Base-by-base conservation (phyloP, 1,140 invertebrate species). In the Calycopis cecrops region DNA sequence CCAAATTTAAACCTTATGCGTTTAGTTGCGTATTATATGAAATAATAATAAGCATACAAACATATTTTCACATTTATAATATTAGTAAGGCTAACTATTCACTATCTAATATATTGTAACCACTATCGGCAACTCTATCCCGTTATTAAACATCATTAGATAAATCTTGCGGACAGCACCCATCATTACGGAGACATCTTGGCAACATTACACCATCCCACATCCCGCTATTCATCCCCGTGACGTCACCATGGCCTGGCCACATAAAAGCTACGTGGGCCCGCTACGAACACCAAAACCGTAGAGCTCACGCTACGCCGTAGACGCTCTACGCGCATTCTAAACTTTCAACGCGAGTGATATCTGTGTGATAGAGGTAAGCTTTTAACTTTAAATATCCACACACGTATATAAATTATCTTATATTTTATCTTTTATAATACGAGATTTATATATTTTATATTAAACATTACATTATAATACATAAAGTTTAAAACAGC, bases 321-420 rank as follows among this genome's bases (percentile, higher is more conserved):
- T 77, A 77, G 74, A 73, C 76, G 76, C 65, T 68, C 74, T 79
- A 75, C 73, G 70, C 59, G 63, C 59, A 64, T 63, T 63, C 42
- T 55, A 53, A 72, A 66, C 63, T 69, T 69, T 44, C 34, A 10
- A 55, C 59, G 54, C 67, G 67, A 54, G 58, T 62, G 52, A 52
- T 38, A 17, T 44, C 8, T 8, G 40, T 44, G 40, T 17, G 6
- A 17, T 14, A 16, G 9, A 44, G 40, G 40, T 44, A 44, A 16
- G 40, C 16, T 37, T 35, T 35, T 4, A 35, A 35, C 34, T 35
- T 35, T 6, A 35, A 35, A 35, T 35, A 35, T 6, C 4, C 34
- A 6, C 34, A 9, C 9, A 6, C 9, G 4, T 6, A 6, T 35
- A 35, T 35, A 35, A 35, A n/a, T n/a, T n/a, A n/a, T n/a, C n/a